phyloP scores from a whole-genome alignment of 2,797 vertebrate species.

The Acipenser oxyrinchus region DNA sequence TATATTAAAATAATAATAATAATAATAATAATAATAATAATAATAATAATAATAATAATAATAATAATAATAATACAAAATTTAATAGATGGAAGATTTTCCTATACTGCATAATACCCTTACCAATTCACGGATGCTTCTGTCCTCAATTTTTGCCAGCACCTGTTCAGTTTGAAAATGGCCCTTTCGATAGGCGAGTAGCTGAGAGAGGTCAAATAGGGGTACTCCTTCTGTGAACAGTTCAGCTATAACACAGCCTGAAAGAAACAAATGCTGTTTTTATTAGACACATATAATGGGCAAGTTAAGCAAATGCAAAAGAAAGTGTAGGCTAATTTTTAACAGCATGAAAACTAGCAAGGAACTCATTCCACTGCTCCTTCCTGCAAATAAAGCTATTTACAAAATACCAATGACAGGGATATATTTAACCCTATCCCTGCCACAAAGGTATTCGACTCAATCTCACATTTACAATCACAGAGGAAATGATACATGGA shows the following conservation, averaged over 20 bases:
- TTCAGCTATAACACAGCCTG: constrained; percentile 94
- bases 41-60: too few relatives aligned
- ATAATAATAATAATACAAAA: neutral
- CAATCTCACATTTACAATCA: too few relatives aligned
- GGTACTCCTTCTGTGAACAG: constrained; percentile 93
- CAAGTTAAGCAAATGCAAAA: constrained; percentile 5
- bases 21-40: too few relatives aligned
- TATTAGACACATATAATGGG: constrained; percentile 12
- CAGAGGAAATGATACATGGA: too few relatives aligned
- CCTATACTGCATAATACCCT: constrained; percentile 22
- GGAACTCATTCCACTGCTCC: too few relatives aligned
- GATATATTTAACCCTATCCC: too few relatives aligned
- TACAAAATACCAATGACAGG: too few relatives aligned
- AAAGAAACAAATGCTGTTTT: constrained; percentile 22
- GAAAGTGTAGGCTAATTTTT: neutral
- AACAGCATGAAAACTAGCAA: neutral
- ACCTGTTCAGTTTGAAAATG: constrained; percentile 88
- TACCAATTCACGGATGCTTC: constrained; percentile 83
- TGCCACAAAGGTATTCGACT: too few relatives aligned
- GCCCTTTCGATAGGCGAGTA: constrained; percentile 90
- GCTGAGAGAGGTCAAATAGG: constrained; percentile 90
- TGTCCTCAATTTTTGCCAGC: constrained; percentile 88
- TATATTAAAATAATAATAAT: too few relatives aligned
- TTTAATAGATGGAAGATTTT: neutral
- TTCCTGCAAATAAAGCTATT: too few relatives aligned